Evolutionary conservation across 2,797 vertebrate genomes (phyloP).

Genomic region (Anguilla anguilla): DNA sequence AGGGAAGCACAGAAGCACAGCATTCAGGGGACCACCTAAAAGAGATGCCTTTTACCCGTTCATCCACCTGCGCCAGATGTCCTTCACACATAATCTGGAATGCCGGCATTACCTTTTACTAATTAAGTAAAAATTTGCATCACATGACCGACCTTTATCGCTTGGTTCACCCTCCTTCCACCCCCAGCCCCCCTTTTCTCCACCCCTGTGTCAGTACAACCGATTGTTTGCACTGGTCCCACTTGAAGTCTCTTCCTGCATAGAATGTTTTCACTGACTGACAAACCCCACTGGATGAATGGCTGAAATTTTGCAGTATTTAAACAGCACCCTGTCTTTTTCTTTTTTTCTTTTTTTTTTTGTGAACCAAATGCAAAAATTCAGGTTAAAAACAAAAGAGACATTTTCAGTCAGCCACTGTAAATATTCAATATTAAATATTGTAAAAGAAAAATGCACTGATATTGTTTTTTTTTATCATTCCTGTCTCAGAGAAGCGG

Average conservation of each 20-base stretch:
- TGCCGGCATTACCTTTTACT: conserved; percentile 5
- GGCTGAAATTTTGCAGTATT: not conserved
- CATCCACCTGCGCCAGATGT: not conserved
- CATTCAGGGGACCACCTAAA: not conserved
- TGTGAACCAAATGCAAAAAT: not conserved
- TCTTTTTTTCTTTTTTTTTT: not conserved
- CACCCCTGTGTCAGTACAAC: conserved; percentile 10
- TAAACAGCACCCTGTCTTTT: not conserved
- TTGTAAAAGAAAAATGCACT: not conserved
- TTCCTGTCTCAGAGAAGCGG: not conserved
- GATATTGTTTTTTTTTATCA: not conserved
- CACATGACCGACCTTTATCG: not conserved
- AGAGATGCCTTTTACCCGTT: not conserved
- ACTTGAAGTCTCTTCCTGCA: conserved; percentile 2
- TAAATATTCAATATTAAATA: not conserved
- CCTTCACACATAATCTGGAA: conserved; percentile 5
- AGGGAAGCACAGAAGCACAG: not conserved
- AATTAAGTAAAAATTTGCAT: conserved; percentile 10
- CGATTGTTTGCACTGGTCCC: conserved; percentile 22
- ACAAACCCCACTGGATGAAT: not conserved
- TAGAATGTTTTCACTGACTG: not conserved
- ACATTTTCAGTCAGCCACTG: not conserved
- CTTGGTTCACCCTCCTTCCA: not conserved
- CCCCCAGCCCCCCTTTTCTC: not conserved
- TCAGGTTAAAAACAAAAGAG: not conserved